Base-by-base conservation (phyloP, 37 sponge, comb jelly and placozoan genomes). In the Halichondria panicea region DNA sequence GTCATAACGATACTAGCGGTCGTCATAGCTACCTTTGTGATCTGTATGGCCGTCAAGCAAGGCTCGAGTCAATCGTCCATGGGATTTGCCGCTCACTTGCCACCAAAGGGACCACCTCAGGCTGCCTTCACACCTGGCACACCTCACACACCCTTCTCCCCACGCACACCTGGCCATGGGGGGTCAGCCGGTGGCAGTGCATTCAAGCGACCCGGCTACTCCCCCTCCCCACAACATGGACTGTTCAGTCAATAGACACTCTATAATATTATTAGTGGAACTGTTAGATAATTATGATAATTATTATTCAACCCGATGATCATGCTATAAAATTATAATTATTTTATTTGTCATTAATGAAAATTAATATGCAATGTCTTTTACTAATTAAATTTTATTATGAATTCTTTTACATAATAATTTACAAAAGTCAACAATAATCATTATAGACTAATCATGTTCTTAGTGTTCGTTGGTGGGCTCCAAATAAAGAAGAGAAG, bases 401-500 rank as follows among this genome's bases (percentile, higher is more conserved):
- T 48, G 11, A 48, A 48, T 48, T 18, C 15, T 48, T 11, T 15
- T 48, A 11, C 11, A 48, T 18, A 48, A 18, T 48, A 48, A 48
- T 48, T 18, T 15, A 48, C 11, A 18, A 48, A 48, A 48, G 11
- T 18, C 15, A 18, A 18, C 52, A 15, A 48, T 48, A 25, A 27
- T 7, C n/a, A 58, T 5, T 12, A 15, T 36, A 36, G 36, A 65
- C 66, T n/a, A n/a, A n/a, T n/a, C n/a, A n/a, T n/a, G n/a, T 11
- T 65, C 61, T 24, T 59, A 19, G 22, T 8, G 13, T 38, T 65
- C 40, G 35, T 8, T 38, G 40, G 28, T 27, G 11, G 6, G 38
- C 76, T 69, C 84, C 91, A 81, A 93, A 93, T 31, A 93, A 43
- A 24, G 91, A 90, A 31, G 61, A 46, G 32, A 89, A 93, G 31